Evolutionary conservation across 2,888 invertebrate genomes (phyloP), one percentile per base, ranked within the genome.

Genomic region (Thelaira solivaga): DNA sequence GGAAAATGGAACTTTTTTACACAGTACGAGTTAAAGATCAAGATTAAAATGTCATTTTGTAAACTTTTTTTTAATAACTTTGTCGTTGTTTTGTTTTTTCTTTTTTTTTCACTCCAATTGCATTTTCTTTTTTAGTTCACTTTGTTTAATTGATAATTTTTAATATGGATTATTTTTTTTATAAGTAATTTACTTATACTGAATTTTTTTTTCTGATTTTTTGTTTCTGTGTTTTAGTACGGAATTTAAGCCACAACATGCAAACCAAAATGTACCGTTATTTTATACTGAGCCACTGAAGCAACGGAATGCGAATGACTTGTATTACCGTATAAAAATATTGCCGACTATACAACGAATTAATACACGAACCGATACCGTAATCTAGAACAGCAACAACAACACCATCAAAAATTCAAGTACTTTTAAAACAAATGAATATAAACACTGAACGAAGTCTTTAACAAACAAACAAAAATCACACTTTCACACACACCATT

Each of bases 251-350:
- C 22, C 45, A 62, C 20, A 34, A 18, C 20, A 16, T n/a, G n/a
- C 7, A 29, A 47, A 18, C n/a, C 22, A 45, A 39, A 36, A 29
- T 29, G 57, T 75, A 81, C 80, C 81, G 80, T 80, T 82, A 77
- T 41, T 72, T 72, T 49, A 76, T 68, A 81, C 80, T 81, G 81
- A 53, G 78, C 77, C 59, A 80, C 62, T 73, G 77, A 79, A 81
- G 75, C 80, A 75, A 80, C 79, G 80, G 79, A 79, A 80, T 81
- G 80, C 79, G 79, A 82, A 78, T 82, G 81, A 72, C 62, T 69
- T 47, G 67, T 75, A 73, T 51, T 69, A 61, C 67, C 45, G 72
- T 64, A 68, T 41, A 75, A 16, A 72, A 75, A 72, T 64, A 34
- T 55, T 36, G 45, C 55, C 72, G 55, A 76, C 26, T 47, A 43